Evolutionary conservation across 2,888 invertebrate genomes (phyloP), one percentile per base, ranked within the genome.

Genomic region (Dasypolia templi): DNA sequence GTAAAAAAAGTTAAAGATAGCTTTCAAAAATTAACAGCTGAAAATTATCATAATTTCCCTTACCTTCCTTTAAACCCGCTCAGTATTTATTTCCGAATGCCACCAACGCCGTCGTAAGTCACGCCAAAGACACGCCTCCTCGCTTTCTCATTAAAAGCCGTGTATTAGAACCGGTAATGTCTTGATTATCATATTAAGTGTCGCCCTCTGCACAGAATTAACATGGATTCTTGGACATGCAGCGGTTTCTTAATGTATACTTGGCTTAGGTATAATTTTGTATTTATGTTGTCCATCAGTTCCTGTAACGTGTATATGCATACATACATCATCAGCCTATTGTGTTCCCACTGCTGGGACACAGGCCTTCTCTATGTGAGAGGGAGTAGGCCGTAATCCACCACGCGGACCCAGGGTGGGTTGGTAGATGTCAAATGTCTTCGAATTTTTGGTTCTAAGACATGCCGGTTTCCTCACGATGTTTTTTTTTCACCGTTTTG

Each of bases 111-210:
- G 7, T 42, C 35, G 77, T 86, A 79, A 77, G 81, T 85, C 84
- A 81, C 81, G 19, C 7, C 6, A 14, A 26, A 49, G 65, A 42
- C 82, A 79, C 82, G 83, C 72, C 69, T 68, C 83, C 81, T 82
- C 87, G 79, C 85, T 78, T 87, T 88, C 91, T 91, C 90, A 91
- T 92, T 91, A 91, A 88, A 91, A 88, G 86, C 89, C 86, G 77
- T 89, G 88, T 90, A 93, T 92, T 93, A 92, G 91, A 91, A 89
- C 90, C 88, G 88, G 89, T 89, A 93, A 94, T 91, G 90, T 87
- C 89, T 91, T 91, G 91, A 94, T 94, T 94, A 94, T 92, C 94
- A 94, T 94, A 93, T 91, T 92, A 94, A 93, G 91, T 88, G 91
- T 87, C 89, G 88, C 89, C 91, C 92, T 89, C 87, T 74, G 85